Base-by-base conservation (phyloP, 2,797 vertebrate species). In the Megalops cyprinoides region DNA sequence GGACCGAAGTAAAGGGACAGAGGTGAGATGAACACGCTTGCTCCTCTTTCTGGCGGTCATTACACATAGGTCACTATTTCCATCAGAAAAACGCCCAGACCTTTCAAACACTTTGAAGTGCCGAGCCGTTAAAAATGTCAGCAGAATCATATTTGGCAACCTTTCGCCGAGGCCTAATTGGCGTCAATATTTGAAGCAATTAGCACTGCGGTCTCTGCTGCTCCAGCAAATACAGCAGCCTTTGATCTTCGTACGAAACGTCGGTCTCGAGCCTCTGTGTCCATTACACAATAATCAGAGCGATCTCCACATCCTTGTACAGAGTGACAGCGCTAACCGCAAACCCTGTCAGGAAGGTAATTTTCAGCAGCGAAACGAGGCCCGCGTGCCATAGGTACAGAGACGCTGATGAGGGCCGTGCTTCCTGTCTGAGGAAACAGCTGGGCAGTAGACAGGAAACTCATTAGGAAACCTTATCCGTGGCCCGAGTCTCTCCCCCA, bases 91-190 rank as follows among this genome's bases (percentile, higher is more conserved):
- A n/a, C n/a, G n/a, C n/a, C n/a, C n/a, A n/a, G 60, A 69, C 77
- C 77, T 79, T 79, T 67, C 15, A 31, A 62, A 12, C 15, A 44
- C 46, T 51, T 76, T 76, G 51, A 83, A 76, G 79, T 74, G n/a
- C 23, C 74, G 42, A 15, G 78, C 49, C 25, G 42, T 7, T 53
- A 76, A 23, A 71, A 60, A 83, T 67, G 53, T 51, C 78, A 76
- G 10, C 62, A 39, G n/a, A 58, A 23, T 58, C 39, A 49, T 10
- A 20, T 18, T 9, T 48, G 14, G 60, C 34, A n/a, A 73, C 49
- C 49, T 49, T 62, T 62, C 51, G 10, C 67, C 46, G 51, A 31
- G 6, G n/a, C n/a, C 51, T 77, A 83, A 74, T 77, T 58, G 71
- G 46, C 71, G 3, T 56, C 71, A 23, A 73, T 18, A n/a, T 71